Conservation (phyloP, 2,113 vertebrate species). For the Artemisiospiza belli region DNA sequence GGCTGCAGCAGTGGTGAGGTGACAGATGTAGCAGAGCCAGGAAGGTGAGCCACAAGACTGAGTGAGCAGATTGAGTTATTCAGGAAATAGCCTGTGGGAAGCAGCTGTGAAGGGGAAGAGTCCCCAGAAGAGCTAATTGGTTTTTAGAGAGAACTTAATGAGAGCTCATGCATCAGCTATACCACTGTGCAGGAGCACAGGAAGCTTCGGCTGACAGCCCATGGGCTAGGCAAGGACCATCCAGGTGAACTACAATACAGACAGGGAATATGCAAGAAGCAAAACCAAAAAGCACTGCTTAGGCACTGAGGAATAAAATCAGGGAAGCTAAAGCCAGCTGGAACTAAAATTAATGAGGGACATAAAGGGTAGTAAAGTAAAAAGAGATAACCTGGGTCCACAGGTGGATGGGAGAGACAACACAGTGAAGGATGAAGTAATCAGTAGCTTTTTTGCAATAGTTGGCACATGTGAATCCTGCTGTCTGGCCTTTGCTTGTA, state of each 20-base stretch:
- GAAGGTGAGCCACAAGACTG: neutral
- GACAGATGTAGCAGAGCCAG: neutral
- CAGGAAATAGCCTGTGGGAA: neutral
- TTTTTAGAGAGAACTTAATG: neutral
- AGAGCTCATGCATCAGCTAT: neutral
- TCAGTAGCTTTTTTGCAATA: neutral
- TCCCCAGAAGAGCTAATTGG: neutral
- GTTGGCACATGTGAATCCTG: rapidly evolving
- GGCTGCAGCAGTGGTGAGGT: neutral
- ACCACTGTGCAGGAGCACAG: neutral
- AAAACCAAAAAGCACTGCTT: neutral
- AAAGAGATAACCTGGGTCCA: neutral
- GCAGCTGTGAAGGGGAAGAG: neutral
- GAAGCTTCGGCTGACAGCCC: neutral
- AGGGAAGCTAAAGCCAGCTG: neutral
- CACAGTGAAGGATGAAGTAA: neutral
- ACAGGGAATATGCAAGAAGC: neutral
- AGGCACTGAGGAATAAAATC: neutral
- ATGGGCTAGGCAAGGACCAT: neutral
- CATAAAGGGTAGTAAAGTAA: neutral
- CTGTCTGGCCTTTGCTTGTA: neutral
- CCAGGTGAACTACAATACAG: neutral
- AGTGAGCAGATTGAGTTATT: neutral
- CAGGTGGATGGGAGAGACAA: neutral
- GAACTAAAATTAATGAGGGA: neutral